These are phyloP conservation scores for Trilocha varians DNA, from an alignment of 2,888 invertebrate species.

Conservation along the genomic window DNA sequence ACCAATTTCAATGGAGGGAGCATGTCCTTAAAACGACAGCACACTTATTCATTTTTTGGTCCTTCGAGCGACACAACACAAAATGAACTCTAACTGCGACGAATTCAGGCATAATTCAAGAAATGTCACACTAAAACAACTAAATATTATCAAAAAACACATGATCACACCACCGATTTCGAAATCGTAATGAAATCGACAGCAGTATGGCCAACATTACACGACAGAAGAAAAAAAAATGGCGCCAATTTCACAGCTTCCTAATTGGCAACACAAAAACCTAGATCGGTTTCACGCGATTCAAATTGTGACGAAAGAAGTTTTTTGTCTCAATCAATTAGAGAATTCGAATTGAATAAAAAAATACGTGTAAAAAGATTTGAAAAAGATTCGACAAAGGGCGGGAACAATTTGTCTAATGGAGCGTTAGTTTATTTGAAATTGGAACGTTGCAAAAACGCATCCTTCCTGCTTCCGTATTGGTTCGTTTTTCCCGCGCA, in stretches of 20 bases:
- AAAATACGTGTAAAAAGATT: slow-evolving; percentile 20
- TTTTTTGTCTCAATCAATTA: slow-evolving; percentile 12
- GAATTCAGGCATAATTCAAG: not conserved
- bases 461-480: slow-evolving; percentile 64
- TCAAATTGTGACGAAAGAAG: not conserved
- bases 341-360: slow-evolving; percentile 8
- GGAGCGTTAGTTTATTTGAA: slow-evolving; percentile 49
- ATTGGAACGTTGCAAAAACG: slow-evolving; percentile 44
- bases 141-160: not conserved
- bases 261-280: not conserved
- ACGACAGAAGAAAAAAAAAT: not conserved
- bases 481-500: slow-evolving; percentile 44
- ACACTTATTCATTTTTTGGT: too few relatives aligned
- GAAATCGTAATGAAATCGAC: not conserved
- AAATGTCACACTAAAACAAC: not conserved
- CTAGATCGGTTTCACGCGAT: not conserved
- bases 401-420: slow-evolving; percentile 54
- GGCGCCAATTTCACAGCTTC: slow-evolving; percentile 1
- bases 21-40: too few relatives aligned
- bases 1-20: too few relatives aligned
- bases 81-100: too few relatives aligned
- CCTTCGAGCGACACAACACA: too few relatives aligned
- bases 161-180: not conserved
- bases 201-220: not conserved
- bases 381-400: slow-evolving; percentile 39